A percentile compares a stretch with the other conserved stretches of the same genome.
Evolutionary conservation across 1,140 invertebrate species (phyloP).

Genomic region (Chironomus tepperi): DNA sequence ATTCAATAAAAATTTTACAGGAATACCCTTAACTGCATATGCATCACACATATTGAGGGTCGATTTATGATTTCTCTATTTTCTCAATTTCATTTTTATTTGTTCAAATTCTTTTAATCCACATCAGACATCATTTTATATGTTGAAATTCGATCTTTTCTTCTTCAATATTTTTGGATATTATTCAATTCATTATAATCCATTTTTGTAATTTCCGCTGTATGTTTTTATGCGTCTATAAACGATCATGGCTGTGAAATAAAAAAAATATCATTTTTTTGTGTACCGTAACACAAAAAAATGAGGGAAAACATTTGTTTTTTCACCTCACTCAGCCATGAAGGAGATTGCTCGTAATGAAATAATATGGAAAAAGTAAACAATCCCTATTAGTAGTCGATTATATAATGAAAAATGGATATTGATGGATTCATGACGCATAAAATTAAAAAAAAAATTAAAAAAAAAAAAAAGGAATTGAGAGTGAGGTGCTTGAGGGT

Average conservation of each 20-base stretch:
- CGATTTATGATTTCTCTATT: too few relatives aligned
- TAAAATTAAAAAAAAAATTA: conserved; percentile 1
- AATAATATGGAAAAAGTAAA: background rate
- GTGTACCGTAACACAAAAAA: background rate
- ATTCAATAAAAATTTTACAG: too few relatives aligned
- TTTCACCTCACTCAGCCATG: background rate
- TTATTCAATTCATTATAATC: conserved; percentile 1
- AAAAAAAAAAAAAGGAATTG: background rate
- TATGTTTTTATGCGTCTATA: background rate
- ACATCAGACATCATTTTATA: too few relatives aligned
- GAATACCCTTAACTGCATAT: too few relatives aligned
- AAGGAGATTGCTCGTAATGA: background rate
- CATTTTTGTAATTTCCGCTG: conserved; percentile 13
- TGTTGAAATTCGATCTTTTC: too few relatives aligned
- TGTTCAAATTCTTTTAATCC: too few relatives aligned
- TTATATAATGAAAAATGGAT: background rate
- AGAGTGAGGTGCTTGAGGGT: background rate
- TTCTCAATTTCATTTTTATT: too few relatives aligned
- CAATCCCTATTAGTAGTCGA: background rate
- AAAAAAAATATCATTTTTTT: background rate
- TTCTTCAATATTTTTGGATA: background rate
- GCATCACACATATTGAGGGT: too few relatives aligned
- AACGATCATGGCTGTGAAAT: background rate
- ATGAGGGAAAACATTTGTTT: conserved; percentile 17
- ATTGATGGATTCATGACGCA: conserved; percentile 9